Evolutionary conservation across 2,888 invertebrate genomes (phyloP), one percentile per base, ranked within the genome.

Genomic region (Meiosimyza platycephala): DNA sequence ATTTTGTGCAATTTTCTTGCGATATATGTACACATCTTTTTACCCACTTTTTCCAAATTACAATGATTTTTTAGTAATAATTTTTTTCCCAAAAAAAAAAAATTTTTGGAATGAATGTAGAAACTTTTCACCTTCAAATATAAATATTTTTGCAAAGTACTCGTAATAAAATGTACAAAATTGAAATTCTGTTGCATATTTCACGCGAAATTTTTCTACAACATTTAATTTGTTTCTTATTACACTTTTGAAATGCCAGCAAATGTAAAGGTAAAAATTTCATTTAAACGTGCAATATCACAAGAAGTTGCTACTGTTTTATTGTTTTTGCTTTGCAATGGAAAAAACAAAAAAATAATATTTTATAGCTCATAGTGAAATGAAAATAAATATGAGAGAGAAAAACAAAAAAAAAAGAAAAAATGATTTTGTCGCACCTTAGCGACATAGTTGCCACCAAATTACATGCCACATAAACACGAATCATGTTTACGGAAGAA

Each of bases 391-490:
- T 16, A 40, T 9, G 40, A 47, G 63, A n/a, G n/a, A n/a, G n/a
- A n/a, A n/a, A n/a, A n/a, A n/a, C n/a, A n/a, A n/a, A 65, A 48
- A 16, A 48, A 55, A 67, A n/a, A 33, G 40, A 62, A 70, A 70
- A 54, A 69, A 69, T 69, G 60, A 69, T 70, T 82, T 83, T 83
- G 83, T 84, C 83, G 82, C 84, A 84, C 83, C 83, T 83, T 80
- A 75, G 80, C 80, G 81, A 83, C 83, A 83, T 79, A 83, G 79
- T 80, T 81, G 81, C 82, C 82, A 82, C 82, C 82, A 80, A 72
- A 79, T 79, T 78, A 77, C 71, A 71, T 71, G 76, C 60, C 60
- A 55, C 72, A 73, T 62, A 69, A 73, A 74, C 65, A 69, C 70
- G 62, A 71, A 73, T 28, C 66, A 13, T 18, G 67, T 13, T 16